phyloP scores from a whole-genome alignment of 2,113 vertebrate species.

The Psilopogon haemacephalus region DNA sequence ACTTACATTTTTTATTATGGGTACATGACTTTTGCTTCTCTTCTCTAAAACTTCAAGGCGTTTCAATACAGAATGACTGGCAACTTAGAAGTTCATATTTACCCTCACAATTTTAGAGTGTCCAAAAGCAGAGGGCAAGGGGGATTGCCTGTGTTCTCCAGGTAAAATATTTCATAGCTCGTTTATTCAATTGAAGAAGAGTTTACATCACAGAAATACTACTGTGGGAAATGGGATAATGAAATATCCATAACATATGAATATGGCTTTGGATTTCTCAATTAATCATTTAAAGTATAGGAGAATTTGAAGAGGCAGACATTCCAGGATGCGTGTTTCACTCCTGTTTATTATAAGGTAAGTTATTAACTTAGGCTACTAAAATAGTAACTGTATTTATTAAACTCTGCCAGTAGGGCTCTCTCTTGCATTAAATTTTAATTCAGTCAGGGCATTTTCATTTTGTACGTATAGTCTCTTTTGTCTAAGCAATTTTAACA shows the following conservation, averaged over 20 bases:
- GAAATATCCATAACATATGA: background rate
- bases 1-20: background rate
- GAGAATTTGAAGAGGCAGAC: background rate
- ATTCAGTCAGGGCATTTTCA: background rate
- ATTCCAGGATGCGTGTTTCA: background rate
- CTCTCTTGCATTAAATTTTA: slow-evolving; percentile 74
- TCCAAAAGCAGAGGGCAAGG: background rate
- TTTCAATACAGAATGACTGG: background rate
- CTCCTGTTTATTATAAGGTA: background rate
- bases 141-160: background rate
- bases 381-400: slow-evolving; percentile 35
- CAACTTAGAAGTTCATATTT: background rate
- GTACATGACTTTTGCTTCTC: background rate
- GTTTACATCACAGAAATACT: background rate
- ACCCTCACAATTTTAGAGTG: background rate
- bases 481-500: slow-evolving; percentile 15
- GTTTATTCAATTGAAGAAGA: background rate
- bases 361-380: background rate
- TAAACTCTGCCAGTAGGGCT: slow-evolving; percentile 70
- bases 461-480: background rate
- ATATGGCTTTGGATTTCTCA: background rate
- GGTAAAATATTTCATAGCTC: background rate
- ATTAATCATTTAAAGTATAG: background rate
- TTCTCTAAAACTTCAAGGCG: background rate
- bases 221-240: background rate